phyloP scores from a whole-genome alignment of 2,888 invertebrate species.

The Temnothorax ravouxi region DNA sequence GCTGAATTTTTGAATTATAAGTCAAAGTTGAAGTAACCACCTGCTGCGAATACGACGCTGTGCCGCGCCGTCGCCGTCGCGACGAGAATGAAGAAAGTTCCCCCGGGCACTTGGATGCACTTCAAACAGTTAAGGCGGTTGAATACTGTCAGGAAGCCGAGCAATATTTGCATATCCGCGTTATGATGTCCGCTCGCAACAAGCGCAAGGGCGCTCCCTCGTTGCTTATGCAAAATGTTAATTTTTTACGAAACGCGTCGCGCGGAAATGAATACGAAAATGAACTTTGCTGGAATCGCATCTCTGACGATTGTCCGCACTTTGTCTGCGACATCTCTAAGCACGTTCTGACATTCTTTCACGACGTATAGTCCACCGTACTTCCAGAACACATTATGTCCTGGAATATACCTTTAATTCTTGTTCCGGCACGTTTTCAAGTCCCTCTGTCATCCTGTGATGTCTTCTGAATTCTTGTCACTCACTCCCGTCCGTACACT shows the following conservation, averaged over 20 bases:
- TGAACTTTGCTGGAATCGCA: neutral
- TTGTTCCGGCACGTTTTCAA: neutral
- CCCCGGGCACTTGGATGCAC: conserved; percentile 13
- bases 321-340: neutral
- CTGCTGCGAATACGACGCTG: conserved; percentile 14
- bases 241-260: neutral
- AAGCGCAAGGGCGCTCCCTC: neutral
- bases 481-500: neutral
- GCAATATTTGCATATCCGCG: conserved; percentile 24
- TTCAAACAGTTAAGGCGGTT: conserved; percentile 46
- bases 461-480: neutral
- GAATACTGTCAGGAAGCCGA: neutral
- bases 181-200: conserved; percentile 4
- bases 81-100: conserved; percentile 52
- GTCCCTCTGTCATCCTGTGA: neutral
- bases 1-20: conserved; percentile 62
- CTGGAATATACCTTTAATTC: neutral
- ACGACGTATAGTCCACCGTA: neutral
- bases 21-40: conserved; percentile 52
- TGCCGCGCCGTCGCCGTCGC: neutral
- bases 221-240: neutral
- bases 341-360: neutral
- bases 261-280: neutral
- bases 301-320: neutral
- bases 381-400: neutral